Evolutionary conservation across 1,140 invertebrate genomes (phyloP).

Genomic region (Drosophila obscura): DNA sequence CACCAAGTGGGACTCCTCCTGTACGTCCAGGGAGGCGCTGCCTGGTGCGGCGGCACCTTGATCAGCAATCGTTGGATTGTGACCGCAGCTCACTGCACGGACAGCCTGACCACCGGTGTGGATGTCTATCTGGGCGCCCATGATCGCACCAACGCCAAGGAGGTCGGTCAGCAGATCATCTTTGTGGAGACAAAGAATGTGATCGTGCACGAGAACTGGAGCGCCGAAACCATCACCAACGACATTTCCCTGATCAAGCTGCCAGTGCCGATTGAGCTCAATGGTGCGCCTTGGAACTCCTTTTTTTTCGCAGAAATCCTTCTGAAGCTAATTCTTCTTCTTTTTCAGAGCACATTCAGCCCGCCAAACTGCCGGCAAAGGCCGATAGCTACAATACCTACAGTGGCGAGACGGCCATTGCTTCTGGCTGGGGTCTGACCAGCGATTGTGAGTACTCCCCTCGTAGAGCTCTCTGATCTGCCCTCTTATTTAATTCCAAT

Average conservation of each 20-base stretch:
- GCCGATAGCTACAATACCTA: slow-evolving; percentile 46
- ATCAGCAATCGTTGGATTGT: slow-evolving; percentile 85
- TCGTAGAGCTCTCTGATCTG: neutral
- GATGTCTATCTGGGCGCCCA: slow-evolving; percentile 72
- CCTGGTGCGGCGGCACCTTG: slow-evolving; percentile 86
- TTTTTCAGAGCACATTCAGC: slow-evolving; percentile 46
- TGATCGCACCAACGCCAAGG: slow-evolving; percentile 56
- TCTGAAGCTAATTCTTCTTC: neutral
- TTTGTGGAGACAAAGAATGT: slow-evolving; percentile 61
- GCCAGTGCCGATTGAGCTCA: slow-evolving; percentile 57
- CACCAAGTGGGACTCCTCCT: slow-evolving; percentile 85
- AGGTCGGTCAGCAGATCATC: slow-evolving; percentile 59
- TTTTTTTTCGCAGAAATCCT: neutral
- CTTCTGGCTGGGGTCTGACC: slow-evolving; percentile 74
- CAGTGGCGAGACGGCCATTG: slow-evolving; percentile 34
- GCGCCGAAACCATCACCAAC: slow-evolving; percentile 30
- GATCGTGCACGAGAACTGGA: slow-evolving; percentile 52
- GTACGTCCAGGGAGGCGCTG: slow-evolving; percentile 59
- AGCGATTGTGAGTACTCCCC: slow-evolving; percentile 56
- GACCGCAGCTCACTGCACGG: slow-evolving; percentile 87
- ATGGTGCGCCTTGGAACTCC: slow-evolving; percentile 3
- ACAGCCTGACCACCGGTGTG: slow-evolving; percentile 73
- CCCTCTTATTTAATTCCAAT: neutral
- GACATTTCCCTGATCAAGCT: slow-evolving; percentile 73
- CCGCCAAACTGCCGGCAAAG: slow-evolving; percentile 61